Percentiles rank a stretch among this genome's conserved stretches.
Conservation (phyloP, 2,113 vertebrate genomes). For the Pleuronectes platessa region DNA sequence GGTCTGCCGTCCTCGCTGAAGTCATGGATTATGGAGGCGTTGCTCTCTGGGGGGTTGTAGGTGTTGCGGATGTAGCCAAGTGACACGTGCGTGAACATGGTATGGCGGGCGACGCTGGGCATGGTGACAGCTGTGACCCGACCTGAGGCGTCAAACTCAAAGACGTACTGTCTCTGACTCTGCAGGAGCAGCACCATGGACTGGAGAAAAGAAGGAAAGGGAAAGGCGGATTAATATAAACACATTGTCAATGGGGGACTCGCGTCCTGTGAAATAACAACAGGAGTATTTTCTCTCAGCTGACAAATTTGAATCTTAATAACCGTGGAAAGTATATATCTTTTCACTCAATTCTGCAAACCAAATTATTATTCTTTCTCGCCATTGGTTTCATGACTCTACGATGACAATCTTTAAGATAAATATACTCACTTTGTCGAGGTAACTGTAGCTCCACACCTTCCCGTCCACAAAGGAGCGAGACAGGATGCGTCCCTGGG, state of each 20-base stretch:
- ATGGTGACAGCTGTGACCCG: conserved; percentile 95
- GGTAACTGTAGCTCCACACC: conserved; percentile 98
- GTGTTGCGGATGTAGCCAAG: conserved; percentile 97
- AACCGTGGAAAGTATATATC: conserved; percentile 63
- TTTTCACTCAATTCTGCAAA: conserved; percentile 51
- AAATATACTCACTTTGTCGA: conserved; percentile 90
- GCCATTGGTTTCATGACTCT: conserved; percentile 22
- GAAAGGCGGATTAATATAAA: conserved; percentile 46
- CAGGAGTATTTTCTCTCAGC: conserved; percentile 50
- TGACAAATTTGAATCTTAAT: conserved; percentile 61
- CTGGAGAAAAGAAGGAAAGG: conserved; percentile 73
- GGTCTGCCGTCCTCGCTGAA: conserved; percentile 95
- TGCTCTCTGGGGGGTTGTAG: conserved; percentile 97
- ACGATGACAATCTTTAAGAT: conserved; percentile 21
- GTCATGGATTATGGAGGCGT: conserved; percentile 96
- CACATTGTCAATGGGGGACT: conserved; percentile 58
- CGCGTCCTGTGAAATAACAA: conserved; percentile 58
- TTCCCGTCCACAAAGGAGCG: conserved; percentile 97
- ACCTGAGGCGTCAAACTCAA: conserved; percentile 93
- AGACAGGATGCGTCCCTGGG: conserved; percentile 91
- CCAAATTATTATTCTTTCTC: conserved; percentile 38
- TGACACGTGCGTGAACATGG: conserved; percentile 96
- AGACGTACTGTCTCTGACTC: conserved; percentile 97
- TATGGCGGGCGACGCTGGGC: conserved; percentile 98
- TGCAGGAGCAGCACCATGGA: conserved; percentile 98